Evolutionary conservation across 2,797 vertebrate species (phyloP).

Genomic region (Peromyscus nudipes): DNA sequence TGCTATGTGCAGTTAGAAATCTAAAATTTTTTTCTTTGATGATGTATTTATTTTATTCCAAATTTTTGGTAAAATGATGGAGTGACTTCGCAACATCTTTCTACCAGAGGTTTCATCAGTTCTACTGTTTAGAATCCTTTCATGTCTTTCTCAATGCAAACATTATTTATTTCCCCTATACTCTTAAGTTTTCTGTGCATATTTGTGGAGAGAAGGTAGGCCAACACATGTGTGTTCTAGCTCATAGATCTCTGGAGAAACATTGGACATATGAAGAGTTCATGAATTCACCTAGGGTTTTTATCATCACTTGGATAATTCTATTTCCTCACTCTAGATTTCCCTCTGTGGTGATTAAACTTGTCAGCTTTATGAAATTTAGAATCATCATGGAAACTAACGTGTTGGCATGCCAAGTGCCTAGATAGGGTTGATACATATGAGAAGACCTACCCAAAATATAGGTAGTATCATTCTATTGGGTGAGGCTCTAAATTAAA

Average conservation of each 20-base stretch:
- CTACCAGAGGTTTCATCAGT: neutral
- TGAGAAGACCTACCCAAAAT: neutral
- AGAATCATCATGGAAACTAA: neutral
- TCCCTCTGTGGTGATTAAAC: neutral
- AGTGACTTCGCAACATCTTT: neutral
- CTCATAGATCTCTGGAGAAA: neutral
- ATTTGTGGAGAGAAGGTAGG: neutral
- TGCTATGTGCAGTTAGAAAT: neutral
- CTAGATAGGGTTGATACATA: neutral
- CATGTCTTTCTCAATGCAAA: neutral
- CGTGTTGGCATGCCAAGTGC: neutral
- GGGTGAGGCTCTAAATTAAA: neutral
- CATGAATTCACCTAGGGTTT: neutral
- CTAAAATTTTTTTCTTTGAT: constrained; percentile 1
- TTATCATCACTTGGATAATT: neutral
- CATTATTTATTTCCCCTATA: neutral
- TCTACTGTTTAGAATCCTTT: neutral
- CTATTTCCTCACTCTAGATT: neutral
- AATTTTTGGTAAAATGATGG: neutral
- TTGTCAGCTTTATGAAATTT: neutral
- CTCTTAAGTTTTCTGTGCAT: neutral
- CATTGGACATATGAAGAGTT: neutral
- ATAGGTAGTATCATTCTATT: neutral
- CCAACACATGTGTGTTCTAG: neutral
- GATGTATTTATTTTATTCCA: neutral